Conservation (phyloP, 2,113 vertebrate genomes). For the Seriola aureovittata region DNA sequence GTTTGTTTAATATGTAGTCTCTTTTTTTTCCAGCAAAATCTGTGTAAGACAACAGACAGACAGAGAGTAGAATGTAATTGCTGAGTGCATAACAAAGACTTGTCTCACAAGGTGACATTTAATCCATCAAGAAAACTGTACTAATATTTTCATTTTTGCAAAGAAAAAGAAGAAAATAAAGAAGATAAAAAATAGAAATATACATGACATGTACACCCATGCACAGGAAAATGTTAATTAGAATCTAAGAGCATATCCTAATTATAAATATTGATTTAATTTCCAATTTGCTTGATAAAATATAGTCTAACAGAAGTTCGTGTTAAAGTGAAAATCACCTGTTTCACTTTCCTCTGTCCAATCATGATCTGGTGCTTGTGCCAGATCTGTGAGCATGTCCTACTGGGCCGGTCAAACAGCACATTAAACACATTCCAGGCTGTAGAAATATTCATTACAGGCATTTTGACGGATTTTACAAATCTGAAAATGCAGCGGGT, state of each 20-base stretch:
- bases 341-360: conserved; percentile 7
- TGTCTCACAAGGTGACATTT: conserved; percentile 27
- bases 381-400: conserved; percentile 45
- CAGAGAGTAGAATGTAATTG: conserved; percentile 13
- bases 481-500: conserved; percentile 70
- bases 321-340: conserved; percentile 9
- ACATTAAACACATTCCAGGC: conserved; percentile 66
- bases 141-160: background rate
- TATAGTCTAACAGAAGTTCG: background rate
- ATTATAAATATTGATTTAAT: conserved; percentile 30
- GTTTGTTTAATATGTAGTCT: conserved; percentile 40
- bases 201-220: conserved; percentile 43
- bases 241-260: conserved; percentile 25
- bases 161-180: background rate
- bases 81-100: conserved; percentile 10
- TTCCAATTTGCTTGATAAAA: conserved; percentile 1
- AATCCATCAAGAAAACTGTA: conserved; percentile 24
- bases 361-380: conserved; percentile 23
- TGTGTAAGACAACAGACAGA: conserved; percentile 41
- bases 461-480: conserved; percentile 74
- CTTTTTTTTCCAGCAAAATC: conserved; percentile 18
- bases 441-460: conserved; percentile 75
- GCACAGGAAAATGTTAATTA: conserved; percentile 43
- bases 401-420: conserved; percentile 58
- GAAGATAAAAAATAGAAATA: conserved; percentile 21